Evolutionary conservation across 2,797 vertebrate species (phyloP).

Genomic region (Synanceia verrucosa): DNA sequence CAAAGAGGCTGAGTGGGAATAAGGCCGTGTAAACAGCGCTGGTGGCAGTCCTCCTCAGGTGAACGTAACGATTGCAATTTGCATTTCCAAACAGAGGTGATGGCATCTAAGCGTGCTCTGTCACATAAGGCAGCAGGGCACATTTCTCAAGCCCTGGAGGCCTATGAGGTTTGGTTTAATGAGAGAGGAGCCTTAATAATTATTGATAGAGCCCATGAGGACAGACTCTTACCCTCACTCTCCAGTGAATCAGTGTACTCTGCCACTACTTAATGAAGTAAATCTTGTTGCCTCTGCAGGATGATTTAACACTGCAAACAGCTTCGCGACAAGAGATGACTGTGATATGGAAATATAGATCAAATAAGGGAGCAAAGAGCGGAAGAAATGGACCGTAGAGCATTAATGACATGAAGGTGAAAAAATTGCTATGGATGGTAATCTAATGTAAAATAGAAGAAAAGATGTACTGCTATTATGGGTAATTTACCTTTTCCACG

Average conservation of each 20-base stretch:
- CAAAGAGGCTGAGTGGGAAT: slow-evolving; percentile 57
- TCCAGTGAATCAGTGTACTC: slow-evolving; percentile 50
- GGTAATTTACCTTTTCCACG: slow-evolving; percentile 40
- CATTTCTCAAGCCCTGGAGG: slow-evolving; percentile 59
- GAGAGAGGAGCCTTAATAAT: slow-evolving; percentile 76
- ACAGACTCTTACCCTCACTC: slow-evolving; percentile 53
- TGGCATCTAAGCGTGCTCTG: slow-evolving; percentile 55
- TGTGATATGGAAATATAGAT: slow-evolving; percentile 28
- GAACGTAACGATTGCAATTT: slow-evolving; percentile 64
- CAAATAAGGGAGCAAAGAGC: neutral
- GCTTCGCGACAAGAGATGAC: slow-evolving; percentile 34
- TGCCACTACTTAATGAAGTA: slow-evolving; percentile 70
- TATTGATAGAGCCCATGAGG: slow-evolving; percentile 75
- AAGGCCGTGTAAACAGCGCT: slow-evolving; percentile 46
- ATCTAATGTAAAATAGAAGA: slow-evolving; percentile 3
- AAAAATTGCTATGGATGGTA: neutral
- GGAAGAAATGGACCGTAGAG: neutral
- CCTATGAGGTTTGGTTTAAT: slow-evolving; percentile 67
- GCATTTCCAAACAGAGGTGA: slow-evolving; percentile 69
- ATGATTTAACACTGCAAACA: slow-evolving; percentile 72
- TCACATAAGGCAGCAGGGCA: slow-evolving; percentile 50
- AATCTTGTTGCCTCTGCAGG: slow-evolving; percentile 61
- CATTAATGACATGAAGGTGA: slow-evolving; percentile 4
- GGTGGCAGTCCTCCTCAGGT: slow-evolving; percentile 52
- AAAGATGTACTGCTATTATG: slow-evolving; percentile 15